These are phyloP conservation scores for Argentina silus DNA, from an alignment of 2,797 vertebrate genomes.

Conservation along the genomic window DNA sequence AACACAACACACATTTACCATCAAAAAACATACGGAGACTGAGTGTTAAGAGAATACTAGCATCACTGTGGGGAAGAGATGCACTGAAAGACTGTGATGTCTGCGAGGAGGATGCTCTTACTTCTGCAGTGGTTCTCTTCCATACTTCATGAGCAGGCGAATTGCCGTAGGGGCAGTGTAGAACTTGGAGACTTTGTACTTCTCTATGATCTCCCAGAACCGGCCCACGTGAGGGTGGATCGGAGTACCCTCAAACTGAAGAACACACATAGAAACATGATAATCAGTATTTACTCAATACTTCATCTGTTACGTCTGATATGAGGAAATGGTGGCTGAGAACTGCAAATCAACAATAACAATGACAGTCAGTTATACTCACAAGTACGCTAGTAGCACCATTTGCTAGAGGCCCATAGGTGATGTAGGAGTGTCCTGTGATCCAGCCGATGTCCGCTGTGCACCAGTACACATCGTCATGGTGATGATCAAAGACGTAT, in stretches of 20 bases:
- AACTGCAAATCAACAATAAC: not conserved
- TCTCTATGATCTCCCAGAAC: conserved; percentile 82
- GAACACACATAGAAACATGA: conserved; percentile 28
- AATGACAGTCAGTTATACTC: conserved; percentile 32
- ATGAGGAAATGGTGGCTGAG: not conserved
- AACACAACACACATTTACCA: too few relatives aligned
- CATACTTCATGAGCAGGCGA: conserved; percentile 83
- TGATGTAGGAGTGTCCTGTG: conserved; percentile 84
- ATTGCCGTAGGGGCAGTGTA: conserved; percentile 84
- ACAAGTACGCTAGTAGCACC: conserved; percentile 79
- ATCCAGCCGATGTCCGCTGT: conserved; percentile 86
- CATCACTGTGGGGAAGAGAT: not conserved
- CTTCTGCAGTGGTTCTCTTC: conserved; percentile 75
- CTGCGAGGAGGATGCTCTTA: conserved; percentile 46
- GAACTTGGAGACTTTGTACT: conserved; percentile 80
- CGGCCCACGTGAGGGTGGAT: conserved; percentile 78
- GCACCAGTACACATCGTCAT: conserved; percentile 82
- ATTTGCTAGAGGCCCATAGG: conserved; percentile 80
- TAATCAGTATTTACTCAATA: too few relatives aligned
- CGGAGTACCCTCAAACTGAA: conserved; percentile 80
- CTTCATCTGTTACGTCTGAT: not conserved
- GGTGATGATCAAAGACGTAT: conserved; percentile 79
- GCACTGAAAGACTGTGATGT: not conserved
- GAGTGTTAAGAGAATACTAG: too few relatives aligned
- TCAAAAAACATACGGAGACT: too few relatives aligned